A percentile compares a stretch with the other conserved stretches of the same genome.
phyloP scores from a whole-genome alignment of 2,113 vertebrate genomes.

The Carassius carassius region DNA sequence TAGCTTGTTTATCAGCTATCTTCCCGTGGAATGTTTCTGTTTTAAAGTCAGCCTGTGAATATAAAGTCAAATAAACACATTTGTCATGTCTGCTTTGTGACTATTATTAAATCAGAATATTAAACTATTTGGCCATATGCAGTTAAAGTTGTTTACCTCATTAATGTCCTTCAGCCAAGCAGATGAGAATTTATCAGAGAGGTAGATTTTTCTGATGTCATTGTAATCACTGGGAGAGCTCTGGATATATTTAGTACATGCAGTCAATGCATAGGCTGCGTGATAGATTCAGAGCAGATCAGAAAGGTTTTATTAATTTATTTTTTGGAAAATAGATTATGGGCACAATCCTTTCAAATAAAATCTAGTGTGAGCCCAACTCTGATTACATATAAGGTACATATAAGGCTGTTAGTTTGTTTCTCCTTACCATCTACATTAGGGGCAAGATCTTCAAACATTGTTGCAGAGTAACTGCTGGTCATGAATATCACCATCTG shows the following conservation, averaged over 20 bases:
- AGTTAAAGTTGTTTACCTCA: background rate
- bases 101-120: background rate
- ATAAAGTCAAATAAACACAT: background rate
- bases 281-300: background rate
- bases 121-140: background rate
- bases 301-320: background rate
- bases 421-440: background rate
- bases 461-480: background rate
- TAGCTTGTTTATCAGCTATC: background rate
- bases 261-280: conserved; percentile 33
- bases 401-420: background rate
- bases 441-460: rapidly evolving
- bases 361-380: background rate
- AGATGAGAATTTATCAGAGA: conserved; percentile 32
- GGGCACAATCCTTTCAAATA: background rate
- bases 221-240: background rate
- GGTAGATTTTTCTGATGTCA: background rate
- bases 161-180: background rate
- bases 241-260: background rate
- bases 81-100: background rate
- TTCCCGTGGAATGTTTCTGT: background rate
- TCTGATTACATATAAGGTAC: background rate
- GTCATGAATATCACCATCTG: conserved; percentile 6
- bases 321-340: background rate
- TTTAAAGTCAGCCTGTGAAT: conserved; percentile 7